These are phyloP conservation scores for Aricia agestis DNA, from an alignment of 1,140 invertebrate species.

Conservation along the genomic window DNA sequence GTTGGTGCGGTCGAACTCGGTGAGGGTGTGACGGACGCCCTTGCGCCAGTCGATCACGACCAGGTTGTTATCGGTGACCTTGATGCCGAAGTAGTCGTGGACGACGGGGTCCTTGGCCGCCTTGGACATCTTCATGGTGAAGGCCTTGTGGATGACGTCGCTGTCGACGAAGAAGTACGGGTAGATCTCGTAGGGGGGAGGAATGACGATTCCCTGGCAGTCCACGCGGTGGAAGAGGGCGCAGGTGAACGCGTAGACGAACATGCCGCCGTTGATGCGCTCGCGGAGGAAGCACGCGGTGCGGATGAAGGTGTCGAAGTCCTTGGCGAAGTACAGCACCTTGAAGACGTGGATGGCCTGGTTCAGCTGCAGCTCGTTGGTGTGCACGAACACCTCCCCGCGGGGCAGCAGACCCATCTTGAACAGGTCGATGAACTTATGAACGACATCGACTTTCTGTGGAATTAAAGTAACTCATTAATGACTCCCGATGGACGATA, in stretches of 20 bases:
- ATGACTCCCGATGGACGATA: too few relatives aligned
- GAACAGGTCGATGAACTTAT: conserved; percentile 51
- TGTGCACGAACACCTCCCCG: conserved; percentile 76
- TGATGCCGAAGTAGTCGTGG: conserved; percentile 69
- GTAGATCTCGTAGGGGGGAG: conserved; percentile 81
- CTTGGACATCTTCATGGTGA: conserved; percentile 79
- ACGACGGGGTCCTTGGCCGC: conserved; percentile 67
- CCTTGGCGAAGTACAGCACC: conserved; percentile 79
- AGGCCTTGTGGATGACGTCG: conserved; percentile 78
- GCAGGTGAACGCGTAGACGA: conserved; percentile 78
- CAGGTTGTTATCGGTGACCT: conserved; percentile 59
- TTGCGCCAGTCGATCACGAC: conserved; percentile 67
- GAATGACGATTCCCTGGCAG: conserved; percentile 77
- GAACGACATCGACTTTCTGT: conserved; percentile 61
- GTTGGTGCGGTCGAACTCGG: conserved; percentile 63
- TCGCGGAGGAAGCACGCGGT: conserved; percentile 80
- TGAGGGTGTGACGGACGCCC: conserved; percentile 48
- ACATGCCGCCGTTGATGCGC: conserved; percentile 80
- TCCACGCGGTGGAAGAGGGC: conserved; percentile 79
- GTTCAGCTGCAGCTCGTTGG: conserved; percentile 72
- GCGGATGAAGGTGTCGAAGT: conserved; percentile 80
- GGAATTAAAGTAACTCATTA: conserved; percentile 8
- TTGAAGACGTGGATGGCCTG: conserved; percentile 78
- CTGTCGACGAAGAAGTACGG: conserved; percentile 80
- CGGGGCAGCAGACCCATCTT: conserved; percentile 71